Base-by-base conservation (phyloP, 2,888 invertebrate genomes). In the Chironomus riparius region DNA sequence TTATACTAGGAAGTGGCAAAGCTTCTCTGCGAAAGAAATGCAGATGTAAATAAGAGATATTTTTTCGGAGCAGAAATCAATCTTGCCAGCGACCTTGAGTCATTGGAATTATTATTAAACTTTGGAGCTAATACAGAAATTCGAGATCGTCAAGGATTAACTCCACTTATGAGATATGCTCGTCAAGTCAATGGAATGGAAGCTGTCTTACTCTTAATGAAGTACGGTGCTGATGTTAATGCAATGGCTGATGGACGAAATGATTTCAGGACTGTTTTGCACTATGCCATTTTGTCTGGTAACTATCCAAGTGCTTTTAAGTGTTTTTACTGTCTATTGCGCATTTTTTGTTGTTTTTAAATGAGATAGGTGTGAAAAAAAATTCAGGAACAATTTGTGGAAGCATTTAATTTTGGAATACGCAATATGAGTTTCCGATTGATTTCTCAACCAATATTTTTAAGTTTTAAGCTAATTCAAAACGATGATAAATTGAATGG, bases 1-100 rank as follows among this genome's bases (percentile, higher is more conserved):
- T 79, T 78, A 0, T 79, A 56, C 4, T 56, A 87, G 87, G 89
- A 88, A 6, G 89, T 90, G 22, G 91, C 90, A 0, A 86, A 88
- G 79, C 85, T 92, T 47, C 86, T 95, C 2, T 85, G 95, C 38
- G 91, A 94, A 80, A 88, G 91, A 79, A 95, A 95, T 0, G 95
- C 95, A 0, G 91, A 95, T 83, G 93, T 95, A 4, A 95, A 96
- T 84, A 93, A 94, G 80, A 87, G 93, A n/a, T 94, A 95, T 83
- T 95, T 95, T 85, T 92, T 94, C 82, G 95, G 95, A 4, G 88
- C 93, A 0, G 95, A 97, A 85, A 93, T 97, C 80, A 95, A 95
- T 83, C 86, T 95, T 80, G 90, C 95, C 3, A 92, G 91, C 0
- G 92, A 95, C 80, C 86, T 92, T 72, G 91, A 93, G 79, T 94